phyloP scores from a whole-genome alignment of 2,888 invertebrate genomes.

The Nineta flava region DNA sequence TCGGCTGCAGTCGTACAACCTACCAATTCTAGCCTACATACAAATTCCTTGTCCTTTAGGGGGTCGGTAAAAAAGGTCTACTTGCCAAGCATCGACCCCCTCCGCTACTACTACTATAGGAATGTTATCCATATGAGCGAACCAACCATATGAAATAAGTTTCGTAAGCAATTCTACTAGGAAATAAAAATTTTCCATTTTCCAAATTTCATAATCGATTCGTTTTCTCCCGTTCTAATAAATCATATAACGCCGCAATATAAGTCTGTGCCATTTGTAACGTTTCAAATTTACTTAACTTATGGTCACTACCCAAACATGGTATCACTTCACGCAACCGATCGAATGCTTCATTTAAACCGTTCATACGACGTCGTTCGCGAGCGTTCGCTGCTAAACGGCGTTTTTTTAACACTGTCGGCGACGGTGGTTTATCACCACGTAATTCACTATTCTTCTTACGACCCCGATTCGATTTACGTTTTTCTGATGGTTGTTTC shows the following conservation, averaged over 20 bases:
- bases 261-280: conserved; percentile 68
- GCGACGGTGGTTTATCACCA: conserved; percentile 28
- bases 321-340: conserved; percentile 55
- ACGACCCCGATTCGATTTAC: conserved; percentile 8
- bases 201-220: neutral
- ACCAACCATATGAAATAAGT: too few species aligned
- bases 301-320: conserved; percentile 49
- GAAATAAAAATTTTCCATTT: too few species aligned
- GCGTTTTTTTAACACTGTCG: conserved; percentile 39
- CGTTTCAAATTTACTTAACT: conserved; percentile 62
- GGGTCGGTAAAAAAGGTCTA: too few species aligned
- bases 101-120: too few species aligned
- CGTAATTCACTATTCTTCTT: conserved; percentile 6
- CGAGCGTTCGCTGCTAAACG: conserved; percentile 58
- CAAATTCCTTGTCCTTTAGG: too few species aligned
- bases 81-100: too few species aligned
- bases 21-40: too few species aligned
- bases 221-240: conserved; percentile 30
- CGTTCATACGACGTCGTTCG: conserved; percentile 58
- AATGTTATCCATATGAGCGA: too few species aligned
- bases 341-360: conserved; percentile 62
- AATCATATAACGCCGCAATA: conserved; percentile 49
- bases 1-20: too few species aligned
- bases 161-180: too few species aligned
- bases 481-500: conserved; percentile 1